phyloP scores from a whole-genome alignment of 2,888 invertebrate genomes.

The Acanthosepion esculentum region DNA sequence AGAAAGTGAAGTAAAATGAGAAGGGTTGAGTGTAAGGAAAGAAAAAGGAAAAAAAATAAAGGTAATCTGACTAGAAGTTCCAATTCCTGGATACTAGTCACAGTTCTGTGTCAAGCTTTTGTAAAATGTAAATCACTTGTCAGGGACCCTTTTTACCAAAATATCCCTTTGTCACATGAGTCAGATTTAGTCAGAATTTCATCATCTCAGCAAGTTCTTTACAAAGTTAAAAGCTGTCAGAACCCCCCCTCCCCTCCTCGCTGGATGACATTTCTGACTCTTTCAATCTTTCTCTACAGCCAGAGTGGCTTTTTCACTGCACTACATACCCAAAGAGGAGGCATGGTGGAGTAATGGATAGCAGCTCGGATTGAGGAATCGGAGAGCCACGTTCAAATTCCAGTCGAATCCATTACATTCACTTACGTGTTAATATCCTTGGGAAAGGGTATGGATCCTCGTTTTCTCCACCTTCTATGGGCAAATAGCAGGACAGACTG shows the following conservation, averaged over 20 bases:
- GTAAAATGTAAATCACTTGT: neutral
- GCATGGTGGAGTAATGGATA: too few relatives aligned
- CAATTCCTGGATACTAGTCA: neutral
- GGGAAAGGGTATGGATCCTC: too few relatives aligned
- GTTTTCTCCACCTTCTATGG: too few relatives aligned
- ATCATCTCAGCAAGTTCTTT: neutral
- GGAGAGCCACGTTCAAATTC: too few relatives aligned
- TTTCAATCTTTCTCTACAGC: neutral
- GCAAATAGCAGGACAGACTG: too few relatives aligned
- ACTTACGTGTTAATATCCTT: too few relatives aligned
- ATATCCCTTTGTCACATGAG: neutral
- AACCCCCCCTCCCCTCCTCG: too few relatives aligned
- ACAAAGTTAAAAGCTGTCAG: neutral
- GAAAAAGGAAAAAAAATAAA: neutral
- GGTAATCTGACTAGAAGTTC: neutral
- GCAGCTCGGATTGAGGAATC: too few relatives aligned
- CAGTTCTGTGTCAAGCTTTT: neutral
- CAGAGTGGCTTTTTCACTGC: too few relatives aligned
- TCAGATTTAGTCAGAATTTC: neutral
- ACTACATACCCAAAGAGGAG: too few relatives aligned
- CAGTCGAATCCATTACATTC: too few relatives aligned
- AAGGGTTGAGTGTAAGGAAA: neutral
- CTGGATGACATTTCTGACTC: neutral
- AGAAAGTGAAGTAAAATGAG: neutral
- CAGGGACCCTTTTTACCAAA: neutral